phyloP scores from a whole-genome alignment of 2,113 vertebrate species.

The Falcunculus frontatus region DNA sequence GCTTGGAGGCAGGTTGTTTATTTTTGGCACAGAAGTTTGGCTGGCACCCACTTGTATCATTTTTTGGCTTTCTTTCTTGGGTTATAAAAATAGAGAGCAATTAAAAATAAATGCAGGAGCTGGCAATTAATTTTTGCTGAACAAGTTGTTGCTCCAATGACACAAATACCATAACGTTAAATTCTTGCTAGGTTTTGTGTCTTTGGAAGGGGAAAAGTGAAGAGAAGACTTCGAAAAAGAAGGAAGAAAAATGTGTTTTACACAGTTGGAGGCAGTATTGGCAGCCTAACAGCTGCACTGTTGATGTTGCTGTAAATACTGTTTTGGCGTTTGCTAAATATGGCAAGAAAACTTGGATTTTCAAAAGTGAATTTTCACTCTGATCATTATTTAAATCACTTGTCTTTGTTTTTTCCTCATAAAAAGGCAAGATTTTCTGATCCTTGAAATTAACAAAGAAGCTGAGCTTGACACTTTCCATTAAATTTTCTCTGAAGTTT shows the following conservation, averaged over 20 bases:
- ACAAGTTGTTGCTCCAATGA: neutral
- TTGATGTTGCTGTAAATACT: neutral
- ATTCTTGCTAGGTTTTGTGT: neutral
- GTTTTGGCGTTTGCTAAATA: neutral
- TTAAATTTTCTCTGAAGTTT: neutral
- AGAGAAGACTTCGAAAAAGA: neutral
- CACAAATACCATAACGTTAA: neutral
- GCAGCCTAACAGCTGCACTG: neutral
- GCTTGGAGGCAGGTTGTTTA: neutral
- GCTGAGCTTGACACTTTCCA: neutral
- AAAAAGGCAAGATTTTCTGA: neutral
- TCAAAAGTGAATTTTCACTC: neutral
- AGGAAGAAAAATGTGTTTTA: neutral
- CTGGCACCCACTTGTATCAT: accelerated
- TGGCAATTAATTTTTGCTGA: neutral
- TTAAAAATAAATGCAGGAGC: neutral
- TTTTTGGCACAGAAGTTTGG: neutral
- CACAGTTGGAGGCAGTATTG: neutral
- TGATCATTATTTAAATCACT: neutral
- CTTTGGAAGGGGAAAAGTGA: neutral
- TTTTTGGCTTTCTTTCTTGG: neutral
- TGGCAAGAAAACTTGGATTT: neutral
- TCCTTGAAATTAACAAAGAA: neutral
- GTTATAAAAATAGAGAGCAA: neutral
- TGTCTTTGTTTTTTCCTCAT: neutral